Evolutionary conservation across 1,140 invertebrate genomes (phyloP).

Genomic region (Micrasema minimum): DNA sequence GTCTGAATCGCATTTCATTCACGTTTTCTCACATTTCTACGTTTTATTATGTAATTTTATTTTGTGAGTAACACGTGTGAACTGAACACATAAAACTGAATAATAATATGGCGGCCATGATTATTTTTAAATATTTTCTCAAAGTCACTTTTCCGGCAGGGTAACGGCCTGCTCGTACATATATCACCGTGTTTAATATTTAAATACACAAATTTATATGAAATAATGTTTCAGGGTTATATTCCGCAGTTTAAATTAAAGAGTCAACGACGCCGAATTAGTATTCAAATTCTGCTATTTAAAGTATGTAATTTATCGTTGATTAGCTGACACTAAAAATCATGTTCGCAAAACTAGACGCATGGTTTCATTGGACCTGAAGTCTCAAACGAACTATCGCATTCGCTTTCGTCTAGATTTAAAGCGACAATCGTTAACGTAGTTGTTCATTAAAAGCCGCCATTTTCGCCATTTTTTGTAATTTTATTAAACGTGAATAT

Average conservation of each 20-base stretch:
- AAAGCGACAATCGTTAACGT: too few relatives aligned
- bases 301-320: neutral
- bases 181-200: neutral
- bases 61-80: neutral
- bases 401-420: neutral
- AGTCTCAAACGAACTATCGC: neutral
- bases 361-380: too few relatives aligned
- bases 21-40: neutral
- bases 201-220: neutral
- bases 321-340: neutral
- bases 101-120: neutral
- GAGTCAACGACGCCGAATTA: conserved; percentile 1
- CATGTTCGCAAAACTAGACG: too few relatives aligned
- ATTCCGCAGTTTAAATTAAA: neutral
- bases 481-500: too few relatives aligned
- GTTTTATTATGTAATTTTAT: neutral
- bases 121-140: neutral
- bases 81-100: neutral
- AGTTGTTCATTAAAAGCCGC: too few relatives aligned
- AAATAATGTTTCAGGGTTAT: conserved; percentile 11
- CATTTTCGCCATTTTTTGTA: too few relatives aligned
- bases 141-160: neutral
- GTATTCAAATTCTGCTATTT: neutral
- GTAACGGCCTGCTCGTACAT: neutral
- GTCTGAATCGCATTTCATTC: conserved; percentile 12